Conservation (phyloP, 1,140 invertebrate genomes). For the Anoplolepis gracilipes region DNA sequence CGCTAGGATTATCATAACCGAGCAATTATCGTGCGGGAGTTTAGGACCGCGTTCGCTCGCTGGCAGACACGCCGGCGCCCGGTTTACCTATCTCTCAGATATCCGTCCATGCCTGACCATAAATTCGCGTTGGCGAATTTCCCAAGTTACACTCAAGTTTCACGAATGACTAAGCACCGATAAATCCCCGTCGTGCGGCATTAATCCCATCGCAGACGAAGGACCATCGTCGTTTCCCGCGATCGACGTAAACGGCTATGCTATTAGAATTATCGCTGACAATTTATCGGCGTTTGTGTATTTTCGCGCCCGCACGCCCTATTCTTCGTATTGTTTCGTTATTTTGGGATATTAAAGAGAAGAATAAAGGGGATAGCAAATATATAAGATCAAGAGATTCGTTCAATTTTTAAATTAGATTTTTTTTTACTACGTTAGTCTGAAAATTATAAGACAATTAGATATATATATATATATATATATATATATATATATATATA, state of each 20-base stretch:
- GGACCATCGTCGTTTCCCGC: constrained; percentile 1
- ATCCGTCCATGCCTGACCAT: constrained; percentile 59
- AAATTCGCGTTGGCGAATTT: constrained; percentile 49
- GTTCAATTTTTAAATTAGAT: neutral
- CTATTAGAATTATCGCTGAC: constrained; percentile 31
- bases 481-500: no score
- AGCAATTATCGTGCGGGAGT: constrained; percentile 62
- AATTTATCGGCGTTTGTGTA: constrained; percentile 37
- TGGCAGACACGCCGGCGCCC: constrained; percentile 16
- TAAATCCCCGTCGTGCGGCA: constrained; percentile 48
- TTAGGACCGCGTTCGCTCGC: constrained; percentile 35
- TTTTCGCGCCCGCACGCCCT: no score
- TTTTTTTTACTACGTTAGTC: neutral
- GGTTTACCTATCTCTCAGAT: constrained; percentile 54
- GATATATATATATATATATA: neutral
- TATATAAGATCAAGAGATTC: neutral
- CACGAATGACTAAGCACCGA: constrained; percentile 58
- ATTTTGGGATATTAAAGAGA: neutral
- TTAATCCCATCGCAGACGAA: constrained; percentile 40
- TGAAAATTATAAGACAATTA: neutral
- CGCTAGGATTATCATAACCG: constrained; percentile 62
- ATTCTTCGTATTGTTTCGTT: neutral
- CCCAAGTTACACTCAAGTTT: constrained; percentile 55
- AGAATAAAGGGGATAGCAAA: no score
- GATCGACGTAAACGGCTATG: constrained; percentile 24